Evolutionary conservation across 2,888 invertebrate species (phyloP).

Genomic region (Antheraea yamamai): DNA sequence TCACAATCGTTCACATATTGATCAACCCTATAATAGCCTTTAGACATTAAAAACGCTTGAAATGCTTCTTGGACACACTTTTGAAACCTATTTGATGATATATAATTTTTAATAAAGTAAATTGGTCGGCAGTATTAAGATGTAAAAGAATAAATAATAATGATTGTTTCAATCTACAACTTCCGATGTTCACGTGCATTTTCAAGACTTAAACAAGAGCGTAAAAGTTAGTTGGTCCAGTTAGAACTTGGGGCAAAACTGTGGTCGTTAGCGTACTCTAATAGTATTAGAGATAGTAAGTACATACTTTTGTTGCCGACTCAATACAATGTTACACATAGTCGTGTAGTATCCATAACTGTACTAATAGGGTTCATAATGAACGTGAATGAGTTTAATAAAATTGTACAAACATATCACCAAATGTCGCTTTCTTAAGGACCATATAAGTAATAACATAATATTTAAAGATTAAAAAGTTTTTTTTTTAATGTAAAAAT

Average conservation of each 20-base stretch:
- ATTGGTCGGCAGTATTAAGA: too few relatives aligned
- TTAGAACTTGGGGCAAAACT: slow-evolving; percentile 66
- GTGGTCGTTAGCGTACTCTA: slow-evolving; percentile 55
- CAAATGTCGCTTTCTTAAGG: neutral
- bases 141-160: neutral
- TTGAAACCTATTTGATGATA: too few relatives aligned
- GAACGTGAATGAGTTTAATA: slow-evolving; percentile 18
- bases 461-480: neutral
- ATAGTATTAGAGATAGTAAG: neutral
- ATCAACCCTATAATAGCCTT: too few relatives aligned
- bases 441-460: neutral
- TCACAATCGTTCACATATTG: too few relatives aligned
- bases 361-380: slow-evolving; percentile 28
- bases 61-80: too few relatives aligned
- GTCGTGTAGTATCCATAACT: slow-evolving; percentile 34
- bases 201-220: neutral
- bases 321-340: slow-evolving; percentile 27
- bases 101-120: too few relatives aligned
- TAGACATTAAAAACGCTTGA: too few relatives aligned
- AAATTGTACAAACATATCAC: slow-evolving; percentile 2
- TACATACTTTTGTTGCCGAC: slow-evolving; percentile 2
- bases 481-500: too few relatives aligned
- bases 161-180: neutral
- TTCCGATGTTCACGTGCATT: neutral
- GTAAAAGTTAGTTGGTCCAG: slow-evolving; percentile 60